A percentile compares a stretch with the other conserved stretches of the same genome.
Evolutionary conservation across 2,888 invertebrate genomes (phyloP).

Genomic region (Poecilus cupreus): DNA sequence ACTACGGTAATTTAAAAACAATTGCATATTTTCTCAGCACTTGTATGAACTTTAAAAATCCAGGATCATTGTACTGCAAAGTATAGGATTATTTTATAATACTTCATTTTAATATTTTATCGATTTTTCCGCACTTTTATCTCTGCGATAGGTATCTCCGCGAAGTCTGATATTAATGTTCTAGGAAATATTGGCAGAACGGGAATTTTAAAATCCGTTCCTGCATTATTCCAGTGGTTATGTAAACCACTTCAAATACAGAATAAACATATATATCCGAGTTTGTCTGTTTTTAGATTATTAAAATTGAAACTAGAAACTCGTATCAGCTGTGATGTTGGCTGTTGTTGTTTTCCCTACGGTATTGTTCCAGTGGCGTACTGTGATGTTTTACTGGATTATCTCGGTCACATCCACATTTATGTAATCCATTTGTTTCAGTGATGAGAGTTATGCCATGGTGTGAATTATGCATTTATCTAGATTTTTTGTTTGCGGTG

Average conservation of each 20-base stretch:
- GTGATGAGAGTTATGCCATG: not conserved
- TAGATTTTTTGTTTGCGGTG: not conserved
- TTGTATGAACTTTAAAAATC: too few relatives aligned
- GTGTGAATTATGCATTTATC: not conserved
- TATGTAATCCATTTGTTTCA: not conserved
- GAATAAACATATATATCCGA: too few relatives aligned
- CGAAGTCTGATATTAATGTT: not conserved
- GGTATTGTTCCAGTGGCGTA: slow-evolving; percentile 19
- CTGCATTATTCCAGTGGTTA: too few relatives aligned
- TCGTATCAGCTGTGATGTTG: slow-evolving; percentile 13
- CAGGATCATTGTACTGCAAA: too few relatives aligned
- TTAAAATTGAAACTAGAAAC: slow-evolving; percentile 1
- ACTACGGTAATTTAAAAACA: too few relatives aligned
- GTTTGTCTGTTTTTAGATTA: not conserved
- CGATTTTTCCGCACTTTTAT: not conserved
- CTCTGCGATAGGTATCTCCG: not conserved
- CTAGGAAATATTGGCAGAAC: not conserved
- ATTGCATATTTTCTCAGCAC: too few relatives aligned
- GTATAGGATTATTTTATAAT: too few relatives aligned
- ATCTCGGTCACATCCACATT: not conserved
- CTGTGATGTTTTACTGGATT: not conserved
- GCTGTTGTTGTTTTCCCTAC: slow-evolving; percentile 7
- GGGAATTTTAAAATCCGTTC: not conserved
- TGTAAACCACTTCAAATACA: too few relatives aligned
- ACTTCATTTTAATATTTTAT: not conserved